Base-by-base conservation (phyloP, 1,140 invertebrate genomes). In the Linepithema humile region DNA sequence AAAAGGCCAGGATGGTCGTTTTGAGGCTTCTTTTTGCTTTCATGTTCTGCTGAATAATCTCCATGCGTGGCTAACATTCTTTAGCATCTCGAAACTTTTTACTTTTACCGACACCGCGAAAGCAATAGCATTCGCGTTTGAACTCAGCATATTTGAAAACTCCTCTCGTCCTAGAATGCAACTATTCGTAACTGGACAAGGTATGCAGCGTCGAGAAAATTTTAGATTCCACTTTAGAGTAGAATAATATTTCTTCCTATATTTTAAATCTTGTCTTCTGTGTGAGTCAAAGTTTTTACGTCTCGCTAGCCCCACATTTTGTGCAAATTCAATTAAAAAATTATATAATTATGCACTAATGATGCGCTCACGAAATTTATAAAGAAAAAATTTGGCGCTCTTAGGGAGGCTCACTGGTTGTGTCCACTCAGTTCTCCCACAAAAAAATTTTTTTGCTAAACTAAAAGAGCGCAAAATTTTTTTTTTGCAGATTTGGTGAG, bases 61-160 rank as follows among this genome's bases (percentile, higher is more conserved):
- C 48, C 38, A 53, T 55, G 45, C 35, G 23, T 40, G 48, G 17
- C 48, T 80, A 80, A 80, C 64, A 43, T 80, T 69, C 15, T n/a
- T 62, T 40, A 60, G 40, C 55, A 50, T 82, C 5, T 43, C 53
- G 53, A 85, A 85, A 87, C 60, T 88, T 89, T 89, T 86, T 84
- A 90, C 82, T 87, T 85, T 82, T 32, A 53, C 64, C 40, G 26
- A 59, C 59, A 85, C 48, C 35, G 38, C 64, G 64, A 60, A 64
- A 84, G 74, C 84, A 84, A 85, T 90, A 88, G 82, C 77, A 84
- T n/a, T n/a, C 32, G 74, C 75, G 64, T 69, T 88, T 72, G 83
- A 85, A 87, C 80, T 88, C 73, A 53, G 82, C 82, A 85, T 88
- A 88, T 86, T 88, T 84, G 82, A 86, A 85, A 89, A 87, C 83